Percentiles rank a stretch among this genome's conserved stretches.
Conservation (phyloP, 2,888 invertebrate species). For the Gymnoscelis rufifasciata region DNA sequence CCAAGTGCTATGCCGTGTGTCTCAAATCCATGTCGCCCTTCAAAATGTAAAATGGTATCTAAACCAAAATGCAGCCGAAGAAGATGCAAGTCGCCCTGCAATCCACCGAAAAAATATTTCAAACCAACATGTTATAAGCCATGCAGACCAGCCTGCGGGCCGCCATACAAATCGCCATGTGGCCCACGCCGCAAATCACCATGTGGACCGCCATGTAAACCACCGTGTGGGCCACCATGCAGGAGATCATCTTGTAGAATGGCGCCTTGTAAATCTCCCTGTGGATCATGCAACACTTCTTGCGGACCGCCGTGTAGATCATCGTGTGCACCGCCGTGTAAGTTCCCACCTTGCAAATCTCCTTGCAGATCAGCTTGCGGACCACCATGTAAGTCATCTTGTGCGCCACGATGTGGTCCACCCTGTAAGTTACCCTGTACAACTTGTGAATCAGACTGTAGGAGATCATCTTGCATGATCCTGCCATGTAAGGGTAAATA, state of each 20-base stretch:
- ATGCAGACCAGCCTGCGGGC: constrained; percentile 14
- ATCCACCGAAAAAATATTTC: constrained; percentile 26
- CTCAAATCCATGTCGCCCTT: constrained; percentile 37
- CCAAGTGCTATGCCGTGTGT: constrained; percentile 38
- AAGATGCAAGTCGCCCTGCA: constrained; percentile 41
- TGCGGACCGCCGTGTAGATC: not conserved
- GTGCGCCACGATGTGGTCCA: not conserved
- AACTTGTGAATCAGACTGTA: not conserved
- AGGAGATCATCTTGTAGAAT: too few species aligned
- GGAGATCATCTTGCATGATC: not conserved
- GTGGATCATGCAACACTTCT: not conserved
- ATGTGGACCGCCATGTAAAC: not conserved
- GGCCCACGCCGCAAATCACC: not conserved
- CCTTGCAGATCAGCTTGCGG: not conserved
- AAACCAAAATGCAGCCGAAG: constrained; percentile 40
- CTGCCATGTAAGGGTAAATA: not conserved
- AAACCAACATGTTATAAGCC: not conserved
- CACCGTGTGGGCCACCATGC: not conserved
- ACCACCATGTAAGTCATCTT: not conserved
- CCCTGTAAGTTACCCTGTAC: not conserved
- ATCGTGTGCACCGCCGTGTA: not conserved
- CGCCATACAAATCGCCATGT: constrained; percentile 1
- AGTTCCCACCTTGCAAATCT: not conserved
- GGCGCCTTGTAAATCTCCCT: not conserved
- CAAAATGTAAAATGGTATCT: constrained; percentile 54